phyloP scores from a whole-genome alignment of 2,113 vertebrate genomes.

The Austrofundulus limnaeus region DNA sequence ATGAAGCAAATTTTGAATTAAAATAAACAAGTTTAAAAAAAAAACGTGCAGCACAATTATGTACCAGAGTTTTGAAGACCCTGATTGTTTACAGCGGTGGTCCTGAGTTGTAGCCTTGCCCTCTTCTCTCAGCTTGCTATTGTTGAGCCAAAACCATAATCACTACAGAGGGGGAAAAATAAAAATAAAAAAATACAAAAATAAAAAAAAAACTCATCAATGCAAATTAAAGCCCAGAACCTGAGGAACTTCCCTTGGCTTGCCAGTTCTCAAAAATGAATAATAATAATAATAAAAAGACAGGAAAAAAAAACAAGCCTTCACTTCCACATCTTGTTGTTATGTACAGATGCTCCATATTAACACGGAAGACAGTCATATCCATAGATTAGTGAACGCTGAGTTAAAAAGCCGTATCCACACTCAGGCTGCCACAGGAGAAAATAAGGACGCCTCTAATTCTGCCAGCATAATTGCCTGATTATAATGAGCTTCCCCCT shows the following conservation, averaged over 20 bases:
- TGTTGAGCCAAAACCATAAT: constrained; percentile 58
- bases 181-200: too few species aligned
- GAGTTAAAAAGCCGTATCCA: constrained; percentile 64
- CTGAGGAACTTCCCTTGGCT: constrained; percentile 73
- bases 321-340: constrained; percentile 80
- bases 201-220: constrained; percentile 87
- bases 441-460: constrained; percentile 77
- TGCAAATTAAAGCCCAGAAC: constrained; percentile 86
- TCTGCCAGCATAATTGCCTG: constrained; percentile 78
- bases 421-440: constrained; percentile 66
- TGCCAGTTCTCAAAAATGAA: constrained; percentile 71
- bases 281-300: constrained; percentile 11
- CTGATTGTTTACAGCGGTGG: constrained; percentile 49
- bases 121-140: constrained; percentile 50
- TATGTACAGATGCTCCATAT: constrained; percentile 67
- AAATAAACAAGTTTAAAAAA: constrained; percentile 25
- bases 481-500: constrained; percentile 77
- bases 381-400: constrained; percentile 69
- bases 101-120: constrained; percentile 60
- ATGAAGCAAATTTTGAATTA: not conserved
- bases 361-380: constrained; percentile 61
- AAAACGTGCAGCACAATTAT: constrained; percentile 59
- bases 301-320: constrained; percentile 70
- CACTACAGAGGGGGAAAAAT: constrained; percentile 36
- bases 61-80: constrained; percentile 58